Evolutionary conservation across 2,797 vertebrate genomes (phyloP), one percentile per base, ranked within the genome.

Genomic region (Hoplostethus mediterraneus): DNA sequence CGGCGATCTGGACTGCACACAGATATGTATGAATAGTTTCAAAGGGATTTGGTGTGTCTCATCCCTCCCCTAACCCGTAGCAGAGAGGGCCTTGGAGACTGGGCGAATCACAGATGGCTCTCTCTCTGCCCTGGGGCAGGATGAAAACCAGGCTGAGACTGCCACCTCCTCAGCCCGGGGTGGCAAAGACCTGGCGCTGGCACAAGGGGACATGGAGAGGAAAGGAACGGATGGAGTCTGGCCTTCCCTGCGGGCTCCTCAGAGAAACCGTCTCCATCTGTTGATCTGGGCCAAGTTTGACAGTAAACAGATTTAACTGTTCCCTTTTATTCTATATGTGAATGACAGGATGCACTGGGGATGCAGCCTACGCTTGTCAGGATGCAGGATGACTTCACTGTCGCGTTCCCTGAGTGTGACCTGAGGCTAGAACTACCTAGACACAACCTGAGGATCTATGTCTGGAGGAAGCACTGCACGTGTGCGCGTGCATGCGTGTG

Each of bases 61-160:
- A 6, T 66, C 56, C 17, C 16, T 60, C 60, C 55, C 1, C 44
- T 49, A 17, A 68, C 65, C 48, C 14, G 31, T 66, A 40, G 51
- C 70, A 79, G 70, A 75, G 6, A 45, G 82, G 51, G 63, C 68
- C 60, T 64, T 6, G 52, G 51, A 78, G 75, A 73, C 48, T 60
- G 80, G 73, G 61, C 75, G 56, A 79, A 84, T 81, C 80, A 81
- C 91, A 91, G 89, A 90, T 93, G 90, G 90, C 74, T 68, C 65
- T 77, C 65, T 55, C 53, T 55, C 44, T 57, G 79, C 77, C 84
- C 74, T 11, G 70, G 67, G 79, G 81, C 63, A 17, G 75, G 73
- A 65, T 69, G 55, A 42, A 82, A 86, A 77, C 51, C 80, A 58
- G 74, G 79, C 84, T 79, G 79, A 80, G 76, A 71, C 80, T 71